These are phyloP conservation scores for Gorsachius goisagi DNA, from an alignment of 2,113 vertebrate species.

Conservation along the genomic window DNA sequence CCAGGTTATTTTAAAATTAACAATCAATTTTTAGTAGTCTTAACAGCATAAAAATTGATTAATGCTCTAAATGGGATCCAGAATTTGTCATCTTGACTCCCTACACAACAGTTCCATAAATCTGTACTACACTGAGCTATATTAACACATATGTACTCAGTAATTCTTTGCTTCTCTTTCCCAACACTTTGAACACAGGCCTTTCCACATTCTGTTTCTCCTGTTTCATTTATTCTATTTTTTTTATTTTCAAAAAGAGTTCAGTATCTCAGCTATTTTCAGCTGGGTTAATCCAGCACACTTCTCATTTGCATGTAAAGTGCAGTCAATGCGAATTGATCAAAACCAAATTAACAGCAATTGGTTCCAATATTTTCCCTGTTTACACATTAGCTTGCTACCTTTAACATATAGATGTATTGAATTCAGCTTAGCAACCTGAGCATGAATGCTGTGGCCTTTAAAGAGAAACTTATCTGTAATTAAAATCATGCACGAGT, in stretches of 20 bases:
- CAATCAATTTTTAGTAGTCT: background rate
- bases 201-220: background rate
- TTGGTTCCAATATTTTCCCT: conserved; percentile 90
- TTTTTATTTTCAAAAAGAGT: background rate
- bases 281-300: background rate
- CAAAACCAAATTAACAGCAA: conserved; percentile 92
- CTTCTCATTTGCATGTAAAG: conserved; percentile 92
- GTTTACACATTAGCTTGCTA: conserved; percentile 85
- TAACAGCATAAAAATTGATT: background rate
- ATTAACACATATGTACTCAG: background rate
- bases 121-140: background rate
- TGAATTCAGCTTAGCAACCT: conserved; percentile 94
- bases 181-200: background rate
- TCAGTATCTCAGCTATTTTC: conserved; percentile 36
- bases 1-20: background rate
- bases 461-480: conserved; percentile 96
- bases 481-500: conserved; percentile 98
- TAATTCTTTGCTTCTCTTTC: background rate
- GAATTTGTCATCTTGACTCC: background rate
- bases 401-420: conserved; percentile 89
- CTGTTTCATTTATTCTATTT: background rate
- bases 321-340: conserved; percentile 95
- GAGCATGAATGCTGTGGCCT: conserved; percentile 83
- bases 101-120: background rate
- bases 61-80: background rate